A percentile compares a stretch with the other conserved stretches of the same genome.
Conservation (phyloP, 2,113 vertebrate species). For the Calidris pygmaea region DNA sequence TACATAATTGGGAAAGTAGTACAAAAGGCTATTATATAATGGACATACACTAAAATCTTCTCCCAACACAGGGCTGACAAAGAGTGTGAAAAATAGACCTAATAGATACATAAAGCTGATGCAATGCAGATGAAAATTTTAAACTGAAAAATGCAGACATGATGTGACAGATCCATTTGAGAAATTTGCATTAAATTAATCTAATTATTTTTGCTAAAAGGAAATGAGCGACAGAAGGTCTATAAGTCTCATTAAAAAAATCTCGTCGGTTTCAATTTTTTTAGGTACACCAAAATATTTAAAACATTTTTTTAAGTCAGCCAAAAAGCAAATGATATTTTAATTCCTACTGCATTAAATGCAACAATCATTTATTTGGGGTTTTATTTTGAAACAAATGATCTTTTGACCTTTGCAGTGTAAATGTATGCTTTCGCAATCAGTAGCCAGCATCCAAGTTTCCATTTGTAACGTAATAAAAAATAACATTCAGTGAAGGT, state of each 20-base stretch:
- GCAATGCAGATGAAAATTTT: conserved; percentile 28
- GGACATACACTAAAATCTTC: neutral
- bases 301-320: neutral
- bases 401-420: neutral
- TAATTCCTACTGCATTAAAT: neutral
- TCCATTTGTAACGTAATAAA: neutral
- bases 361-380: neutral
- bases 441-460: neutral
- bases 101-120: neutral
- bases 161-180: neutral
- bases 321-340: neutral
- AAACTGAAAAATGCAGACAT: neutral
- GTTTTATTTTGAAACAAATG: neutral
- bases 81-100: neutral
- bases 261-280: neutral
- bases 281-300: neutral
- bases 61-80: neutral
- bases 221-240: neutral
- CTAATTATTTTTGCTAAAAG: neutral
- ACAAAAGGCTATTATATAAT: neutral
- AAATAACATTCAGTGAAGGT: neutral
- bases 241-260: neutral
- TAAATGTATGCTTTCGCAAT: neutral
- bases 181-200: conserved; percentile 5
- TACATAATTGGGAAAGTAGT: neutral